Evolutionary conservation across 1,140 invertebrate species (phyloP).

Genomic region (Panonychus citri): DNA sequence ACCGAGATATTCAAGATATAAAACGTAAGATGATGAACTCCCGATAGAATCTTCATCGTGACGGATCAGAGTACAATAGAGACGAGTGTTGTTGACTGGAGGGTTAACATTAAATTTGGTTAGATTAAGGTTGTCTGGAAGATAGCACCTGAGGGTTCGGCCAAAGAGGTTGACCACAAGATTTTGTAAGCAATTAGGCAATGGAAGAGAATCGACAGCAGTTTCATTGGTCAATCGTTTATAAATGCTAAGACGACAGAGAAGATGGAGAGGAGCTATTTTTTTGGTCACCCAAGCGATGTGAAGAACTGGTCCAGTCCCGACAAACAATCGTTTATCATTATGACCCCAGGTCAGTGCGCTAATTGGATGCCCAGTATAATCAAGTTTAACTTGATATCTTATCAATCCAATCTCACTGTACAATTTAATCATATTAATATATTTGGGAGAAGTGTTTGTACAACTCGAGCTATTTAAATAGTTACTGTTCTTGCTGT

Average conservation of each 20-base stretch:
- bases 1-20: conserved; percentile 88
- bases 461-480: background rate
- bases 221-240: conserved; percentile 30
- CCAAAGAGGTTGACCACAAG: conserved; percentile 69
- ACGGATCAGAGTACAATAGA: conserved; percentile 88
- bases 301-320: conserved; percentile 53
- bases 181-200: conserved; percentile 58
- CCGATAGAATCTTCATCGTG: conserved; percentile 40
- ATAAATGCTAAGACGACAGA: conserved; percentile 49
- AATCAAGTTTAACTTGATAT: background rate
- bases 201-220: conserved; percentile 38
- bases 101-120: conserved; percentile 79
- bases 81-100: conserved; percentile 49
- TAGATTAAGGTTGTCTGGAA: conserved; percentile 62
- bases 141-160: conserved; percentile 88
- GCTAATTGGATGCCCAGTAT: conserved; percentile 47
- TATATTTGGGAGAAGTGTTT: background rate
- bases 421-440: background rate
- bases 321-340: conserved; percentile 74
- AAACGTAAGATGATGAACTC: conserved; percentile 42
- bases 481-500: background rate
- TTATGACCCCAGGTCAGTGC: conserved; percentile 94
- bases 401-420: background rate
- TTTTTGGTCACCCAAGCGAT: conserved; percentile 55
- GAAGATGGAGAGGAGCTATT: conserved; percentile 63